These are phyloP conservation scores for Vidua chalybeata DNA, from an alignment of 2,113 vertebrate species.

Conservation along the genomic window DNA sequence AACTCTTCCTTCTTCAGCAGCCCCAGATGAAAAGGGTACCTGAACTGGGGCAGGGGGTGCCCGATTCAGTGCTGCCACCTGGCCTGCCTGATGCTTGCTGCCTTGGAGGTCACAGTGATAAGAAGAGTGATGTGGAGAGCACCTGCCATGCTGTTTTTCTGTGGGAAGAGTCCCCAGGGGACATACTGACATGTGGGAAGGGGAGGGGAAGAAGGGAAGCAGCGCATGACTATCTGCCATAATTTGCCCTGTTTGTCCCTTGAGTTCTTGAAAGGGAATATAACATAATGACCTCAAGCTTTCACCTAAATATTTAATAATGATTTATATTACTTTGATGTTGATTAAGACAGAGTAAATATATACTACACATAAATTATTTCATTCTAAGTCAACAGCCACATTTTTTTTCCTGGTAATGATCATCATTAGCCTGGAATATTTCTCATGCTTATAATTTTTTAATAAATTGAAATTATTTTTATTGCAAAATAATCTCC, in stretches of 20 bases:
- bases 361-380: not conserved
- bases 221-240: fast-evolving
- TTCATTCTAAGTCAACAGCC: not conserved
- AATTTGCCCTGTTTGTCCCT: not conserved
- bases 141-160: not conserved
- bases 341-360: conserved; percentile 42
- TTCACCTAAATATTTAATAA: conserved; percentile 50
- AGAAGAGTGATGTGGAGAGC: fast-evolving
- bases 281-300: not conserved
- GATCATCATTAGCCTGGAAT: conserved; percentile 1
- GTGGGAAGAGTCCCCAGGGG: not conserved
- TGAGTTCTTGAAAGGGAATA: not conserved
- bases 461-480: conserved; percentile 41
- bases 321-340: not conserved
- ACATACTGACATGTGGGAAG: not conserved
- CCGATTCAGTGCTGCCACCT: fast-evolving
- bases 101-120: not conserved
- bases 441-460: conserved; percentile 4
- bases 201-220: not conserved
- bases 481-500: conserved; percentile 26
- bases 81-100: not conserved
- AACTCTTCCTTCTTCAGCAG: not conserved
- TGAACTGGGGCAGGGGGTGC: not conserved
- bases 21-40: not conserved
- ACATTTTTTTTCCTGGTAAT: not conserved